Percentiles rank a stretch among this genome's conserved stretches.
These are phyloP conservation scores for Prinia subflava DNA, from an alignment of 2,113 vertebrate species.

Conservation along the genomic window DNA sequence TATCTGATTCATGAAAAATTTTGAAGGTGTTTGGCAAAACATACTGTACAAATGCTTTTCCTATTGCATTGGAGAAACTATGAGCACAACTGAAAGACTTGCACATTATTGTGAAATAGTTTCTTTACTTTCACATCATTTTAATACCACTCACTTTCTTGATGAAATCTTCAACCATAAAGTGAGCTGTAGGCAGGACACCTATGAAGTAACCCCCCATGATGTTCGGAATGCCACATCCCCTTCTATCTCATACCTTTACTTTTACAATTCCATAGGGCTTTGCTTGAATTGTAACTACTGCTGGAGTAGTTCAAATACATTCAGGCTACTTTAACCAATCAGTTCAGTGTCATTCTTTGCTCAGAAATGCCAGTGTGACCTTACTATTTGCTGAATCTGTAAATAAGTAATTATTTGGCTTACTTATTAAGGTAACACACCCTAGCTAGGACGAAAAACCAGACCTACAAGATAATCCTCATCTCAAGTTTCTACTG, in stretches of 20 bases:
- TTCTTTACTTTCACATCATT: background rate
- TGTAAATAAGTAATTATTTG: conserved; percentile 74
- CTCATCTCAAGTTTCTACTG: conserved; percentile 61
- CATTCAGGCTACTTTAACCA: background rate
- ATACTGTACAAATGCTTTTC: conserved; percentile 1
- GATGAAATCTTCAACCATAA: background rate
- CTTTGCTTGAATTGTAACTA: background rate
- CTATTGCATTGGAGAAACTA: background rate
- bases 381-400: conserved; percentile 64
- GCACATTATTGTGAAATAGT: conserved; percentile 9
- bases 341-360: background rate
- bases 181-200: background rate
- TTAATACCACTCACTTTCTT: background rate
- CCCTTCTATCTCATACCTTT: background rate
- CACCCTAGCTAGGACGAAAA: conserved; percentile 65
- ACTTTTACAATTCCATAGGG: background rate
- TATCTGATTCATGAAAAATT: background rate
- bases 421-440: conserved; percentile 72
- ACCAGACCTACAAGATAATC: conserved; percentile 69
- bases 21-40: background rate
- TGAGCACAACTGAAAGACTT: conserved; percentile 1
- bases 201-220: background rate
- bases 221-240: background rate
- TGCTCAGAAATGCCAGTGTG: conserved; percentile 39
- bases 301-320: background rate